Base-by-base conservation (phyloP, 2,888 invertebrate species). In the Pristionchus japonicus region DNA sequence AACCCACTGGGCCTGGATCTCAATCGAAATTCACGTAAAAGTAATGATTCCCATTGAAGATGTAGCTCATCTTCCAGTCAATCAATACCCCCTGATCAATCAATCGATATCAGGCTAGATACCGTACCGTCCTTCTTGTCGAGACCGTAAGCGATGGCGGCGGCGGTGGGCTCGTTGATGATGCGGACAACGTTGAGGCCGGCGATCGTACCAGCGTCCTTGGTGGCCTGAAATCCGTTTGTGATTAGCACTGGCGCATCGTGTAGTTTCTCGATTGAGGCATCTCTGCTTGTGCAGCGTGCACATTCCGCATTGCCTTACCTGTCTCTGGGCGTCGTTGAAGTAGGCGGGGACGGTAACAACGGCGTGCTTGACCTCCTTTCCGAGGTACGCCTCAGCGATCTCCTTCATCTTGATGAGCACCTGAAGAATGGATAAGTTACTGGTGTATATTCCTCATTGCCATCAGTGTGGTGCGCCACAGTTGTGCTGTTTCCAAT, bases 321-420 rank as follows among this genome's bases (percentile, higher is more conserved):
- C 87, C 87, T 99, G 99, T 95, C 99, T 96, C 95, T 99, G 99
- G 91, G 98, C 99, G 95, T 99, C 99, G 94, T 99, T 99, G 96
- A 99, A 99, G 95, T 99, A 99, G 88, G 98, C 98, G 13, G 98
- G 98, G 1, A 98, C 98, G 0, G 98, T 98, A 77, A 98, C 97
- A 23, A 98, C 97, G 89, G 97, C 97, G 94, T 97, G 96, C 90
- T 93, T 93, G 86, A 97, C 97, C 93, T 96, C 97, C 95, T 98
- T 98, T 82, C 94, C 94, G 84, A 94, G 92, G 90, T 94, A 94
- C 15, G 92, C 91, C 89, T 94, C 94, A 80, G 94, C 94, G 87
- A 94, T 94, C 90, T 94, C 94, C 92, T 94, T 94, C 94, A 94
- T 94, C 91, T 94, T 94, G 90, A 89, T 89, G 86, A 94, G 90